Evolutionary conservation across 2,113 vertebrate genomes (phyloP), one percentile per base, ranked within the genome.

Genomic region (human (Homo sapiens)): DNA sequence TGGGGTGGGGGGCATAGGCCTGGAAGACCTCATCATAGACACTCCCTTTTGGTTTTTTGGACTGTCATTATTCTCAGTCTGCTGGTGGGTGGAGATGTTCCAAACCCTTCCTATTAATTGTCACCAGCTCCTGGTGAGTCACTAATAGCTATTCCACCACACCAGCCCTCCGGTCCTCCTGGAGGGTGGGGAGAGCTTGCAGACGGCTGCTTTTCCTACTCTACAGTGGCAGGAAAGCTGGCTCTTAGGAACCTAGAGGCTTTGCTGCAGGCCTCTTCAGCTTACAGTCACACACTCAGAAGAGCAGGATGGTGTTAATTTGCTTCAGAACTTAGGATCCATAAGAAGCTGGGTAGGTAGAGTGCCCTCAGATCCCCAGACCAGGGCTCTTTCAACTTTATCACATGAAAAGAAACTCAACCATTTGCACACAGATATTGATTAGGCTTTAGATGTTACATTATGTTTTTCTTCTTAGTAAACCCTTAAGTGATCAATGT

Each of bases 71-170:
- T 27, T 66, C 38, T 57, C 82, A 43, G 48, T 59, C 75, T 82
- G 76, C 32, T 32, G 30, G 30, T 52, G 30, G n/a, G 30, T 43
- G 30, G 75, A 68, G 86, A 55, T 55, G 30, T n/a, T 68, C 57
- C 38, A 81, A 75, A 35, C 40, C 27, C 86, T 78, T 85, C 79
- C 88, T n/a, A 16, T 40, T 45, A 45, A 45, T 35, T 68, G 73
- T 82, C 57, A 64, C 22, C 50, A 72, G 64, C 72, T 70, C 25
- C 72, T 50, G 73, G n/a, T 90, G 88, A 96, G 45, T 89, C 96
- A 89, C 45, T 72, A 86, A 27, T 25, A 91, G 78, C 22, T 23
- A 11, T 50, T 32, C 75, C 35, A 45, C 64, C 32, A 83, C 30
- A 22, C 30, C 11, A 32, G 61, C 75, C 35, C 89, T 18, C 27